Percentiles rank a stretch among this genome's conserved stretches.
These are phyloP conservation scores for Tortricodes alternella DNA, from an alignment of 2,888 invertebrate species.

Conservation along the genomic window DNA sequence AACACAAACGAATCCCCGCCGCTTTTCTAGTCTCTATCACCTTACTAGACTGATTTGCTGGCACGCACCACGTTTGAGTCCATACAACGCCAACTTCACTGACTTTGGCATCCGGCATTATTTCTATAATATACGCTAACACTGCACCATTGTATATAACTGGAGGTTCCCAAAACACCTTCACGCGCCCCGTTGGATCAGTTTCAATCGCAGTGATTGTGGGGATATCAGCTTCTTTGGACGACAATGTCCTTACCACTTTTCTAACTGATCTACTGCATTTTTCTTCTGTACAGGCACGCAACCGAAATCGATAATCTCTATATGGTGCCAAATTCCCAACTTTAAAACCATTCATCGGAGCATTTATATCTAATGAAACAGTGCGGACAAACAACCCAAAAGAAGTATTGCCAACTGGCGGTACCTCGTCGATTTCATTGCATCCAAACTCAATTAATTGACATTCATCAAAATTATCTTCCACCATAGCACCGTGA, in stretches of 20 bases:
- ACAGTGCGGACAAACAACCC: constrained; percentile 53
- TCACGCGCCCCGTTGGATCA: constrained; percentile 47
- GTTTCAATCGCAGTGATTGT: constrained; percentile 41
- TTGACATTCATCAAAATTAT: constrained; percentile 64
- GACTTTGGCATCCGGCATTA: constrained; percentile 49
- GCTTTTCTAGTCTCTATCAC: constrained; percentile 43
- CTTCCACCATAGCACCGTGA: constrained; percentile 58
- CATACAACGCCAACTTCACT: constrained; percentile 43
- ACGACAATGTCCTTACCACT: constrained; percentile 58
- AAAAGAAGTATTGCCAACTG: constrained; percentile 48
- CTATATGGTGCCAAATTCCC: constrained; percentile 63
- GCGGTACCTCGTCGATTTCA: constrained; percentile 43
- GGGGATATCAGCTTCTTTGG: constrained; percentile 56
- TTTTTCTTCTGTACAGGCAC: constrained; percentile 53
- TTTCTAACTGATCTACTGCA: constrained; percentile 64
- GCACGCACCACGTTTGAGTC: constrained; percentile 59
- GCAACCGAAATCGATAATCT: constrained; percentile 66
- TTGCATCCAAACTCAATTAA: constrained; percentile 49
- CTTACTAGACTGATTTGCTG: constrained; percentile 42
- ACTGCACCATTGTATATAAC: constrained; percentile 63
- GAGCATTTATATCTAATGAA: constrained; percentile 50
- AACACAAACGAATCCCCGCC: constrained; percentile 47
- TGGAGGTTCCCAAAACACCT: constrained; percentile 63
- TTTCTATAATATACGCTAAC: constrained; percentile 62
- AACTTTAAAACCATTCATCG: constrained; percentile 51